Conservation (phyloP, 2,888 invertebrate species). For the Mermis nigrescens region DNA sequence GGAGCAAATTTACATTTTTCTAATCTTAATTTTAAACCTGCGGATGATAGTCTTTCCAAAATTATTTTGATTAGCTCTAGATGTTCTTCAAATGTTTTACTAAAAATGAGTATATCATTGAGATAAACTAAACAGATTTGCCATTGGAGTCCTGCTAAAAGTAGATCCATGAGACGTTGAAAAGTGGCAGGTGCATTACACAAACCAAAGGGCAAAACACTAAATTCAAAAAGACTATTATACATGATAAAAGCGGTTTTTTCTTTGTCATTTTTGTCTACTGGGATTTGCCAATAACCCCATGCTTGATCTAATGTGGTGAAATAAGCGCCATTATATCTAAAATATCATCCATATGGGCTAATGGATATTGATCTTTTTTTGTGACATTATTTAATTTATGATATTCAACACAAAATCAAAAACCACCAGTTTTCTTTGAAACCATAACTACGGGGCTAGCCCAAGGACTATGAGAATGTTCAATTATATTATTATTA, state of each 20-base stretch:
- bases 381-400: no score
- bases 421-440: no score
- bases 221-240: constrained; percentile 19
- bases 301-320: no score
- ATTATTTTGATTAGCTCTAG: background rate
- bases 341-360: background rate
- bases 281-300: constrained; percentile 14
- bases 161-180: no score
- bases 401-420: no score
- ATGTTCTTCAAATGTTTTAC: background rate
- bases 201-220: constrained; percentile 1
- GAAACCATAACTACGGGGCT: background rate
- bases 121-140: no score
- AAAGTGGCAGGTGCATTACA: no score
- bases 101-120: constrained; percentile 16
- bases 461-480: background rate
- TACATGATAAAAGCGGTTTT: constrained; percentile 19
- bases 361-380: background rate
- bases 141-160: constrained; percentile 21
- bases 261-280: constrained; percentile 12
- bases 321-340: constrained; percentile 13
- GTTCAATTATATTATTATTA: background rate
- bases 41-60: background rate
- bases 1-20: no score
- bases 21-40: no score